These are phyloP conservation scores for Trachymyrmex septentrionalis DNA, from an alignment of 1,140 invertebrate species.

Conservation along the genomic window DNA sequence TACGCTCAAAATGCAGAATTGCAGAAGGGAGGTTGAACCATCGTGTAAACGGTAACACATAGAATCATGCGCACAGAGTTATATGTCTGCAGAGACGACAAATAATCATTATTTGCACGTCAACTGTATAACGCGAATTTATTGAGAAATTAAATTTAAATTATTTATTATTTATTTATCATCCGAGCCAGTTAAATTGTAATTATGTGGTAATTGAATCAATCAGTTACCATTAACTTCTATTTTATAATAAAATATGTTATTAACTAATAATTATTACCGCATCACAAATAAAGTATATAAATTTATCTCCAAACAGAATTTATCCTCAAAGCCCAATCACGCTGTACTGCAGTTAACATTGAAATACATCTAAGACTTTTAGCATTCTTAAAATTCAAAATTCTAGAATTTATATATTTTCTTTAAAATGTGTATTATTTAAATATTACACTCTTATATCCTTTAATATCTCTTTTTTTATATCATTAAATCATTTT, in stretches of 20 bases:
- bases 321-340: conserved; percentile 11
- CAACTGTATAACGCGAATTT: conserved; percentile 48
- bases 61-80: conserved; percentile 62
- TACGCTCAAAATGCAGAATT: conserved; percentile 62
- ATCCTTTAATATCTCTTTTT: too few relatives aligned
- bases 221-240: conserved; percentile 72
- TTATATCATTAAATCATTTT: background rate
- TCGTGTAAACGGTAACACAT: conserved; percentile 54
- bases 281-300: conserved; percentile 64
- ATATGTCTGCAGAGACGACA: conserved; percentile 61
- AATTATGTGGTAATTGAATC: conserved; percentile 72
- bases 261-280: conserved; percentile 71
- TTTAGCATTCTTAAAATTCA: background rate
- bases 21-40: conserved; percentile 48
- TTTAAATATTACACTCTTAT: background rate
- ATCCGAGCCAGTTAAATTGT: conserved; percentile 67
- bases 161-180: conserved; percentile 74
- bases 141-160: conserved; percentile 74
- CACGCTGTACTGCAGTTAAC: background rate
- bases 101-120: conserved; percentile 58
- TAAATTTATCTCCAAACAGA: conserved; percentile 52
- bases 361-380: background rate
- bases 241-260: conserved; percentile 73
- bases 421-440: background rate
- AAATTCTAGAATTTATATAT: background rate